Evolutionary conservation across 2,888 invertebrate species (phyloP), one percentile per base, ranked within the genome.

Genomic region (Plutella xylostella): DNA sequence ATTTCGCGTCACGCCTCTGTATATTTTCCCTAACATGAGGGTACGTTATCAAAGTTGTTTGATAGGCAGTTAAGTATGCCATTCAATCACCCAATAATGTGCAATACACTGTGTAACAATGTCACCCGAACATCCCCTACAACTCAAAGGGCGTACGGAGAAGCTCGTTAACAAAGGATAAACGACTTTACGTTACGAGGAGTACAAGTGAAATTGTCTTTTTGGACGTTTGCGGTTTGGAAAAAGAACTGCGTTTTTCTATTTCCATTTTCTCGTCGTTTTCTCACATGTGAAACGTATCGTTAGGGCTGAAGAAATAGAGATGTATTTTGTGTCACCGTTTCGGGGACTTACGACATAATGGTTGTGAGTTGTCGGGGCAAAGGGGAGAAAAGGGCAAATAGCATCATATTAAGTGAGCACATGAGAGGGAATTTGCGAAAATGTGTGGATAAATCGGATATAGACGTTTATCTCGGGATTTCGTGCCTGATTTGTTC

Each of bases 21-120:
- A n/a, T n/a, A n/a, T n/a, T n/a, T n/a, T n/a, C n/a, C 68, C 58
- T 48, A 59, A 62, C 66, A 65, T 66, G 58, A 71, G 71, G 72
- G 73, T 62, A 66, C 70, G 73, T 80, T 80, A 78, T 79, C 79
- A 77, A 74, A 72, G 61, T 74, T 76, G 78, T 77, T 45, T 45
- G 42, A 46, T 47, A 47, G 47, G 42, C 65, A 65, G 68, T 65
- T 72, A 73, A 79, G 77, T 72, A 71, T 64, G 63, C 67, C 72
- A 75, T 79, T 82, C 79, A 82, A 83, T 83, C 80, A 82, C 77
- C 74, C 77, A 82, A 82, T 83, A 83, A 82, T 80, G 80, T 76
- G 77, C 79, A 79, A 77, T 79, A 82, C 78, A 79, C 64, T 77
- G 79, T 77, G 68, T 79, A 71, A 83, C 80, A 82, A 75, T 77